Evolutionary conservation across 2,888 invertebrate genomes (phyloP).

Genomic region (Oligia strigilis): DNA sequence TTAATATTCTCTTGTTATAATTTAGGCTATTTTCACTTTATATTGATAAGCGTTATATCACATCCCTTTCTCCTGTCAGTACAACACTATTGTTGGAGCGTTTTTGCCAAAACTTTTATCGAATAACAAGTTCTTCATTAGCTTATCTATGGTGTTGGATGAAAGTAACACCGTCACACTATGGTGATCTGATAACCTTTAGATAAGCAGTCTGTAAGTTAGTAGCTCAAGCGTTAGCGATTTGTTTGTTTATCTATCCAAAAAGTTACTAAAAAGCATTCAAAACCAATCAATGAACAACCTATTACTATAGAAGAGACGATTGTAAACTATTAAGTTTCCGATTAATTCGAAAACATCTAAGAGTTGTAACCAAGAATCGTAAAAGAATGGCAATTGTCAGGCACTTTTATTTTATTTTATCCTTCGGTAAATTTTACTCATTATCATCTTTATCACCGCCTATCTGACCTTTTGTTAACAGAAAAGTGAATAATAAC

Average conservation of each 20-base stretch:
- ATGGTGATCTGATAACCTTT: slow-evolving; percentile 69
- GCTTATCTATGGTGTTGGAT: slow-evolving; percentile 72
- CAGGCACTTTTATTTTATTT: too few species aligned
- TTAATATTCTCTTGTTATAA: slow-evolving; percentile 39
- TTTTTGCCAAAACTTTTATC: slow-evolving; percentile 73
- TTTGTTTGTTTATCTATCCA: neutral
- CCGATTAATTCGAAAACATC: too few species aligned
- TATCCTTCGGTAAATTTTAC: too few species aligned
- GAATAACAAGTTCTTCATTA: slow-evolving; percentile 76
- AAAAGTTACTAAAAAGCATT: fast-evolving
- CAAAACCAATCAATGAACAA: neutral
- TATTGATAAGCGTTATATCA: slow-evolving; percentile 49
- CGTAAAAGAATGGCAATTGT: too few species aligned
- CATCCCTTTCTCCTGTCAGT: slow-evolving; percentile 71
- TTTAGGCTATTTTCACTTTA: slow-evolving; percentile 56
- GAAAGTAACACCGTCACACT: slow-evolving; percentile 72
- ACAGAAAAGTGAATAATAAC: neutral
- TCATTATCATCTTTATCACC: too few species aligned
- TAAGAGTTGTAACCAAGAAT: too few species aligned
- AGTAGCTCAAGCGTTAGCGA: slow-evolving; percentile 34
- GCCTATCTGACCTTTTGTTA: neutral
- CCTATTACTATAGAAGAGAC: too few species aligned
- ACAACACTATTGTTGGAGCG: slow-evolving; percentile 64
- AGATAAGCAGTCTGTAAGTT: neutral
- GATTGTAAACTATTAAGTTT: too few species aligned